Evolutionary conservation across 2,113 vertebrate genomes (phyloP).

Genomic region (Hyla sarda): DNA sequence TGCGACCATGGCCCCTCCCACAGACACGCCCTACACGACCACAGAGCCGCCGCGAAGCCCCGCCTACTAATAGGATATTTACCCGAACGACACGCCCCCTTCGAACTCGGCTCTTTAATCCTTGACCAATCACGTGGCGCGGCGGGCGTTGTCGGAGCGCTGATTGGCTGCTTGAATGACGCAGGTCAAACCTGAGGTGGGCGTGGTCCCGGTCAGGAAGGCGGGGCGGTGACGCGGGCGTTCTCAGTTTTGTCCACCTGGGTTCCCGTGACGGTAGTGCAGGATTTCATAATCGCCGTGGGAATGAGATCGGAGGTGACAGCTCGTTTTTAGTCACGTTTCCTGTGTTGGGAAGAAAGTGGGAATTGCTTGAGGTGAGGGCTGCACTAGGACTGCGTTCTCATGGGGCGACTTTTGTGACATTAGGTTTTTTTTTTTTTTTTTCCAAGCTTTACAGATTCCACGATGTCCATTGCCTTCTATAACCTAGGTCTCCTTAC

Average conservation of each 20-base stretch:
- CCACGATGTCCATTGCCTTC: no score
- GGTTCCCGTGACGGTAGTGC: background rate
- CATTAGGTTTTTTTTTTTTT: no score
- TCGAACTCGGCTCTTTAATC: background rate
- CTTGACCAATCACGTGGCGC: background rate
- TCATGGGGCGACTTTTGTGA: no score
- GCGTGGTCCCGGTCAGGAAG: no score
- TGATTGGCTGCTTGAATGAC: background rate
- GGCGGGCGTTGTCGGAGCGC: background rate
- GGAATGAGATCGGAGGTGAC: background rate
- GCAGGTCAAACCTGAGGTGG: background rate
- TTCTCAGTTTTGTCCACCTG: background rate
- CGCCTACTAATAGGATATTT: constrained; percentile 13
- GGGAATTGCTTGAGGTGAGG: background rate
- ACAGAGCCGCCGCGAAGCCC: background rate
- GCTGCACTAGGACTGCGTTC: no score
- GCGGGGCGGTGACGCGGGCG: background rate
- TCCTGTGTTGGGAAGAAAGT: background rate
- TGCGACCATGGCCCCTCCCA: constrained; percentile 11
- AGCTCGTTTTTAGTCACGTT: background rate
- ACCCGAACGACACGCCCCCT: background rate
- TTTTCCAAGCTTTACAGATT: no score
- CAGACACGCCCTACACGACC: constrained; percentile 30
- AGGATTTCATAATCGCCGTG: background rate
- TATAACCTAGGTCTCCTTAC: no score